Evolutionary conservation across 2,888 invertebrate genomes (phyloP), one percentile per base, ranked within the genome.

Genomic region (Phyto melanocephala): DNA sequence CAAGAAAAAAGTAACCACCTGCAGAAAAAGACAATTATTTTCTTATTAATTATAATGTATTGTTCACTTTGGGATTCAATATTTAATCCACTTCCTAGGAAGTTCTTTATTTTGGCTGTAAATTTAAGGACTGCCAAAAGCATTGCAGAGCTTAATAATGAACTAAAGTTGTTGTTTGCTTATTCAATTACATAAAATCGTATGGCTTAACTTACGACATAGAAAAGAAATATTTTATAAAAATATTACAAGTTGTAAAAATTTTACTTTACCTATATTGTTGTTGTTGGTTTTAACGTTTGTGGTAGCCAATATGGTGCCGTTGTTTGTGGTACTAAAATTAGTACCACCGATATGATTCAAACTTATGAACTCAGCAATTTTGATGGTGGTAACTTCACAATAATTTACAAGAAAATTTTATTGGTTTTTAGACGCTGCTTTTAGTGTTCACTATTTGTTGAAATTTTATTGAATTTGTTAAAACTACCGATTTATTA

Each of bases 291-390:
- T 86, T 88, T 87, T 88, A 83, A 87, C 87, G 86, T 72, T 79
- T 60, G 79, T 81, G 76, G 81, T 75, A 67, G 80, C 58, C 63
- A 78, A 67, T 35, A 60, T 78, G 78, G 76, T 45, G 83, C 77
- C 65, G 83, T 75, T 72, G 76, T 74, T 84, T 60, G 81, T 83
- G 83, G 80, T 79, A 79, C 82, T 80, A 62, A 67, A 79, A 71
- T 54, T 62, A 79, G 82, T 82, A 82, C 75, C 82, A 82, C 82
- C 56, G 71, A 82, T 82, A 72, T 82, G 79, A 79, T 76, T 75
- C 60, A 82, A 79, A 67, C 71, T 62, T 42, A 88, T 88, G 86
- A 88, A 83, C 87, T 89, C 88, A 85, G 89, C 88, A 87, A 88
- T 88, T 85, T 89, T 87, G 88, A 85, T 86, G 85, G 86, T 86